Evolutionary conservation across 1,140 invertebrate species (phyloP).

Genomic region (Bathynomus jamesi): DNA sequence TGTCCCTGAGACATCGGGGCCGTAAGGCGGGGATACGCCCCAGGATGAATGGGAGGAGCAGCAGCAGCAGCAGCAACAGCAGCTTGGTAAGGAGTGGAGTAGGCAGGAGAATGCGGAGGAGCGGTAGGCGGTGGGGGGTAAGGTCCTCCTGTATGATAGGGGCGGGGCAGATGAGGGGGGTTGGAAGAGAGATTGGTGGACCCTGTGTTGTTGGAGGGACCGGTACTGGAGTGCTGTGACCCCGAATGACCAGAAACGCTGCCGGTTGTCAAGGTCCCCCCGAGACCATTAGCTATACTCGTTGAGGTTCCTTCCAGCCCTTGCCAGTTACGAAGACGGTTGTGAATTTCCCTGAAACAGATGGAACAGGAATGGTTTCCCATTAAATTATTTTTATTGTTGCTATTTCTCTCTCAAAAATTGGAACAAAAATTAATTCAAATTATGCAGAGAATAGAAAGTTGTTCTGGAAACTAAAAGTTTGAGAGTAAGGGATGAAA

Average conservation of each 20-base stretch:
- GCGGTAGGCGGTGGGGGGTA: slow-evolving; percentile 18
- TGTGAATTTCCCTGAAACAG: slow-evolving; percentile 55
- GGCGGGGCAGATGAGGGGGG: slow-evolving; percentile 32
- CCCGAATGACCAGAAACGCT: slow-evolving; percentile 38
- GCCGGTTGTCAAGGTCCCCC: slow-evolving; percentile 15
- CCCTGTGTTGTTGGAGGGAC: slow-evolving; percentile 51
- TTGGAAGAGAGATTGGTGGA: slow-evolving; percentile 44
- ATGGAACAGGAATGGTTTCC: no score
- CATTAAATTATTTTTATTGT: no score
- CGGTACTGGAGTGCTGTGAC: slow-evolving; percentile 50
- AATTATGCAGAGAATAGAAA: no score
- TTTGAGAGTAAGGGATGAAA: no score
- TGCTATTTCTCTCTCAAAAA: no score
- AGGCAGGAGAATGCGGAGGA: slow-evolving; percentile 35
- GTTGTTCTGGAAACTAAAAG: no score
- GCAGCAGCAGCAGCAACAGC: slow-evolving; percentile 15
- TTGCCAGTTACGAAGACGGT: slow-evolving; percentile 61
- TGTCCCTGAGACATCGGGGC: slow-evolving; percentile 25
- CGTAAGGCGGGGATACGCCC: slow-evolving; percentile 20
- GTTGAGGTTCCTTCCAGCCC: slow-evolving; percentile 32
- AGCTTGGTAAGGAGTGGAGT: slow-evolving; percentile 33
- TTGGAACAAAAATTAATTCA: no score
- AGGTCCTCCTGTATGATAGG: slow-evolving; percentile 29
- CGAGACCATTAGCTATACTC: slow-evolving; percentile 9
- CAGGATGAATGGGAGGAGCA: not conserved